Percentiles rank a stretch among this genome's conserved stretches.
phyloP scores from a whole-genome alignment of 2,888 invertebrate genomes.

The Ophion slaviceki region DNA sequence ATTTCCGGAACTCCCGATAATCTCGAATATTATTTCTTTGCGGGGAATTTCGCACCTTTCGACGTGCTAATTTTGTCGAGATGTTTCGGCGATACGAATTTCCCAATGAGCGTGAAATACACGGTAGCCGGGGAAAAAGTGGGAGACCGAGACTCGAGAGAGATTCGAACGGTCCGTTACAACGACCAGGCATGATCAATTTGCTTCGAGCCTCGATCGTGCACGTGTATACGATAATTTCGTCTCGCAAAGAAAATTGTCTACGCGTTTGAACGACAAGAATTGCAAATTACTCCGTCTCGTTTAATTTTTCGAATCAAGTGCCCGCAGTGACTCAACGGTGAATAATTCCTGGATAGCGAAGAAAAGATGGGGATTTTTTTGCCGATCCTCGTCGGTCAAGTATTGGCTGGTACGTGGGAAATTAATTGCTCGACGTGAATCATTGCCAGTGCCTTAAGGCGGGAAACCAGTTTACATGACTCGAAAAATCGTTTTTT shows the following conservation, averaged over 20 bases:
- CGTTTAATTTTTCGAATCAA: not conserved
- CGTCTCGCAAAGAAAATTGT: not conserved
- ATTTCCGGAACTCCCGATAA: not conserved
- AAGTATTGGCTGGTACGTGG: conserved; percentile 39
- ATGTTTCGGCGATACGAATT: not conserved
- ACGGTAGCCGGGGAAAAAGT: not conserved
- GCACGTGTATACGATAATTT: conserved; percentile 15
- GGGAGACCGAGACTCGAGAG: conserved; percentile 7
- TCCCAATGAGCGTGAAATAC: not conserved
- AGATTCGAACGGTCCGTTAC: conserved; percentile 27
- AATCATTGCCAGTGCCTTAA: conserved; percentile 8
- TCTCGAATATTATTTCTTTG: not conserved
- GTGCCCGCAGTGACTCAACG: not conserved
- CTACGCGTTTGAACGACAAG: not conserved
- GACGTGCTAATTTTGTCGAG: not conserved
- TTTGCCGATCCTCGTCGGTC: conserved; percentile 31
- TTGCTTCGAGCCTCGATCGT: conserved; percentile 51
- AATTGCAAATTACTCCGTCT: not conserved
- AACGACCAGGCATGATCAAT: conserved; percentile 39
- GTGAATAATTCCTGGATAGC: not conserved
- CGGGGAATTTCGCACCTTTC: not conserved
- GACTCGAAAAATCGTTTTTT: no score
- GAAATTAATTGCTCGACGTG: conserved; percentile 11
- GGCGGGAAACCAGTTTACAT: not conserved
- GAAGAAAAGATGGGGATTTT: conserved; percentile 47